Evolutionary conservation across 2,113 vertebrate genomes (phyloP).

Genomic region (Poeciliopsis turrubarensis): DNA sequence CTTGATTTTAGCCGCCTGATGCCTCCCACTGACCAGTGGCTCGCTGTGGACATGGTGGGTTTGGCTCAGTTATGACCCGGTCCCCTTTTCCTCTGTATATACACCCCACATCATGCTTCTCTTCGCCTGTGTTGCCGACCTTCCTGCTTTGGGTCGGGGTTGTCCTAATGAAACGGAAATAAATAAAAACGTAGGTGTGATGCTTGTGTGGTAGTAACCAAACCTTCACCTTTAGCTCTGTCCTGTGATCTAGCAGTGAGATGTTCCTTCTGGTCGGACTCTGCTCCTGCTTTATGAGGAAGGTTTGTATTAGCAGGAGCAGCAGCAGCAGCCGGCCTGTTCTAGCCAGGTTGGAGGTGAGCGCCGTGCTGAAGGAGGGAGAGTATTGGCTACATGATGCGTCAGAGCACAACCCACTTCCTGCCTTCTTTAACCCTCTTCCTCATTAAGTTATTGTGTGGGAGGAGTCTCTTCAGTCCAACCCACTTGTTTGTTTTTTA

Average conservation of each 20-base stretch:
- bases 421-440: conserved; percentile 41
- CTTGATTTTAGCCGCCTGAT: neutral
- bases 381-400: conserved; percentile 38
- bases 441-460: conserved; percentile 90
- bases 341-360: conserved; percentile 3
- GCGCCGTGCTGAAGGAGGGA: conserved; percentile 18
- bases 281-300: conserved; percentile 43
- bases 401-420: conserved; percentile 53
- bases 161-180: conserved; percentile 41
- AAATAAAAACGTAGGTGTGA: conserved; percentile 58
- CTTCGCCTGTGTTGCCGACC: conserved; percentile 47
- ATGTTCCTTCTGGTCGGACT: conserved; percentile 43
- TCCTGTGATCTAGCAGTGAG: conserved; percentile 55
- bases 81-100: conserved; percentile 2
- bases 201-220: conserved; percentile 60
- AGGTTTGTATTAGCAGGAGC: conserved; percentile 2
- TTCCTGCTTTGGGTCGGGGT: conserved; percentile 24
- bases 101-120: conserved; percentile 36
- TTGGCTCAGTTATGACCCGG: conserved; percentile 58
- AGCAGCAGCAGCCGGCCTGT: conserved; percentile 16
- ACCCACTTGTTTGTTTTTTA: conserved; percentile 73
- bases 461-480: conserved; percentile 82
- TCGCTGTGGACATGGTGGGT: conserved; percentile 8
- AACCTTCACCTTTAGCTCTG: conserved; percentile 53
- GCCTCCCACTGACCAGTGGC: neutral